These are phyloP conservation scores for Thamnaconus septentrionalis DNA, from an alignment of 2,113 vertebrate species.

Conservation along the genomic window DNA sequence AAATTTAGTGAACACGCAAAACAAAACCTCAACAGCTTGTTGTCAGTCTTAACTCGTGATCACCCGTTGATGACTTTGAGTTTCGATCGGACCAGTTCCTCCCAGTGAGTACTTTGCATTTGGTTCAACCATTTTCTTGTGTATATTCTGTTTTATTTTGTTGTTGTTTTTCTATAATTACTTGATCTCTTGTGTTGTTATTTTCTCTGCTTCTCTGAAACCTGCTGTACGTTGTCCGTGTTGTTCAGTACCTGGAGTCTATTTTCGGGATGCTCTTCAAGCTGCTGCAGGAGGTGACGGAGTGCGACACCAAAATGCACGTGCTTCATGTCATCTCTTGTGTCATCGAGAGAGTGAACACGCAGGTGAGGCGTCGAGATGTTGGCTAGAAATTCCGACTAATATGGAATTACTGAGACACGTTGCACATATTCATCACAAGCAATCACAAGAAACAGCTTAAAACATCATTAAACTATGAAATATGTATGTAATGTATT, in stretches of 20 bases:
- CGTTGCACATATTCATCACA: too few relatives aligned
- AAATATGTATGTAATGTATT: too few relatives aligned
- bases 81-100: conserved; percentile 96
- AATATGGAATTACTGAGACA: too few relatives aligned
- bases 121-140: neutral
- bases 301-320: conserved; percentile 99
- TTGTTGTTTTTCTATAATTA: too few relatives aligned
- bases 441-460: too few relatives aligned
- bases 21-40: too few relatives aligned
- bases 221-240: too few relatives aligned
- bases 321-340: conserved; percentile 96
- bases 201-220: too few relatives aligned
- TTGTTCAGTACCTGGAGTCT: conserved; percentile 88
- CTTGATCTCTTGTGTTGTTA: too few relatives aligned
- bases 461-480: too few relatives aligned
- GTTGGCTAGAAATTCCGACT: too few relatives aligned
- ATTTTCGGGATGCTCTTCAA: conserved; percentile 94
- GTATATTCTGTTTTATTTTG: neutral
- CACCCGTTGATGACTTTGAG: conserved; percentile 97
- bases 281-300: conserved; percentile 92
- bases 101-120: conserved; percentile 79
- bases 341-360: conserved; percentile 93
- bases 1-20: neutral
- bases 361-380: conserved; percentile 81
- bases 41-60: conserved; percentile 75